phyloP scores from a whole-genome alignment of 2,113 vertebrate genomes.

The Jacana jacana region DNA sequence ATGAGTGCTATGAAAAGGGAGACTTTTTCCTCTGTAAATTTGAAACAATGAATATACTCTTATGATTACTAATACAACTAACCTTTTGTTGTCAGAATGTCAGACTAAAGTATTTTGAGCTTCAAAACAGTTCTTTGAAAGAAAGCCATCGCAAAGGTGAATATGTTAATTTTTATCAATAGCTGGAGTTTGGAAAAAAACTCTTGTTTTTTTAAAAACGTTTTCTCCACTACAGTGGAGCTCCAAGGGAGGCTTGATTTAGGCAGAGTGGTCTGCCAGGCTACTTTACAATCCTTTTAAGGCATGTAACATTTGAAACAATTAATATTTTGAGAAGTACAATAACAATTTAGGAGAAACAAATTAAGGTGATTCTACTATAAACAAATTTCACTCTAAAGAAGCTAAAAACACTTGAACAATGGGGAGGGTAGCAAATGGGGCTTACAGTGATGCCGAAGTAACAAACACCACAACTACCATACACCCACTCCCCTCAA shows the following conservation, averaged over 20 bases:
- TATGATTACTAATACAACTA: not conserved
- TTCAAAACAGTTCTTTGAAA: not conserved
- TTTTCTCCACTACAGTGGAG: not conserved
- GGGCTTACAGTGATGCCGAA: rapidly evolving
- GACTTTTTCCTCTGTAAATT: not conserved
- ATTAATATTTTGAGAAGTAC: not conserved
- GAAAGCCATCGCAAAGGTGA: not conserved
- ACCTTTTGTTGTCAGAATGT: not conserved
- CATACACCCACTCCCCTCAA: rapidly evolving
- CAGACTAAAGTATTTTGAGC: not conserved
- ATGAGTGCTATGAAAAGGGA: not conserved
- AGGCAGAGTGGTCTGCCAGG: not conserved
- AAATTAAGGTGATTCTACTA: not conserved
- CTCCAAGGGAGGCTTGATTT: not conserved
- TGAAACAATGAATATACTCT: not conserved
- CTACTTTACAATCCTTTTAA: not conserved
- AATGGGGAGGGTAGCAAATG: not conserved
- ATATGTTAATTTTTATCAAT: not conserved
- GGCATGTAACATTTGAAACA: not conserved
- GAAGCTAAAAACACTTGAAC: not conserved
- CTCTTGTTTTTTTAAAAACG: not conserved
- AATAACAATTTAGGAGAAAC: not conserved
- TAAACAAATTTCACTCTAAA: not conserved
- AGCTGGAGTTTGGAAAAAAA: not conserved
- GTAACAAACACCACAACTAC: not conserved